These are phyloP conservation scores for Cinara cedri DNA, from an alignment of 2,888 invertebrate genomes.

Conservation along the genomic window DNA sequence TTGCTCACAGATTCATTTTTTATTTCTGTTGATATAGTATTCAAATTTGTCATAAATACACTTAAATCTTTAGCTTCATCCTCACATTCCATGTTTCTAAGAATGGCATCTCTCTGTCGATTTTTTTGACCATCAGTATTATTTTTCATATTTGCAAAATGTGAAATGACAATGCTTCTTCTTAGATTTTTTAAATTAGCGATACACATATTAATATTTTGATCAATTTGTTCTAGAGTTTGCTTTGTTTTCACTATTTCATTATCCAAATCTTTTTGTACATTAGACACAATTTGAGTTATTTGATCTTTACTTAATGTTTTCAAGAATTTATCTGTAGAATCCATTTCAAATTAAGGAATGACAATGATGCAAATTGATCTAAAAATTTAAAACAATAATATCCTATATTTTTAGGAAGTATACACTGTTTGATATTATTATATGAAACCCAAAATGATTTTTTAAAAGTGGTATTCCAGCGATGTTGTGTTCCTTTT, in stretches of 20 bases:
- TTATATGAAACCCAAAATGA: too few species aligned
- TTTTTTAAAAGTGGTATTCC: too few species aligned
- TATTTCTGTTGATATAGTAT: background rate
- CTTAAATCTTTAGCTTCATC: slow-evolving; percentile 45
- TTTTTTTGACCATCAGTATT: slow-evolving; percentile 42
- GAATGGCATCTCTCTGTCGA: slow-evolving; percentile 38
- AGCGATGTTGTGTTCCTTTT: too few species aligned
- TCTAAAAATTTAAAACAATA: background rate
- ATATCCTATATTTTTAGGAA: background rate
- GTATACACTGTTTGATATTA: too few species aligned
- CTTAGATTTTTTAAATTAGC: slow-evolving; percentile 34
- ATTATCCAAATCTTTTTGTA: slow-evolving; percentile 32
- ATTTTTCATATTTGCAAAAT: slow-evolving; percentile 50
- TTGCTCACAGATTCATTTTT: slow-evolving; percentile 10
- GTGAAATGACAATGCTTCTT: slow-evolving; percentile 35
- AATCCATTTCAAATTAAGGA: slow-evolving; percentile 17
- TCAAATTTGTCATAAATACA: slow-evolving; percentile 31
- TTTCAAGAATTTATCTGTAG: slow-evolving; percentile 9
- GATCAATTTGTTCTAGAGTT: slow-evolving; percentile 38
- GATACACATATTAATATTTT: slow-evolving; percentile 34
- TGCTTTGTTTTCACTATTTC: slow-evolving; percentile 23
- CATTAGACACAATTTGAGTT: background rate
- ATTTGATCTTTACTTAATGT: slow-evolving; percentile 20
- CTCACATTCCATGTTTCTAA: slow-evolving; percentile 33
- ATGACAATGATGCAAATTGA: background rate